Percentiles rank a stretch among this genome's conserved stretches.
These are phyloP conservation scores for Graphium colonna DNA, from an alignment of 2,888 invertebrate genomes.

Conservation along the genomic window DNA sequence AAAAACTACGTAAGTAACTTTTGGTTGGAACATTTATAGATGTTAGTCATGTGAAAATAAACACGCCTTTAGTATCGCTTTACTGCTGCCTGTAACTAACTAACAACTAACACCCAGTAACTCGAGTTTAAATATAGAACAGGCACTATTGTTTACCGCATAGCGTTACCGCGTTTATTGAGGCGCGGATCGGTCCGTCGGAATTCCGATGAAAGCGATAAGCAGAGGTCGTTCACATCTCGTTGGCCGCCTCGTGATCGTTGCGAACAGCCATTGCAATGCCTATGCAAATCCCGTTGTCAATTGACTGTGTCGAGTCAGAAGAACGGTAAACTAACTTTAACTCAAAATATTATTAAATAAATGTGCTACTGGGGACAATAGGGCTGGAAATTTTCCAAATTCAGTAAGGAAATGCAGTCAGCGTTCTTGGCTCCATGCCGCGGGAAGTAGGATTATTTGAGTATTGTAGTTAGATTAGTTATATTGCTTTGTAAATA, in stretches of 20 bases:
- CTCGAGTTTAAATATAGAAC: conserved; percentile 4
- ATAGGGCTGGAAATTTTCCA: too few species aligned
- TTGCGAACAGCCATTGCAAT: conserved; percentile 13
- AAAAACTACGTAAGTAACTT: too few species aligned
- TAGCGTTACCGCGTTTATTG: conserved; percentile 5
- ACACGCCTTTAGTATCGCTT: not conserved
- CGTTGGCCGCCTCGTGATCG: conserved; percentile 34
- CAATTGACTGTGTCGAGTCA: not conserved
- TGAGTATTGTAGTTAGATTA: too few species aligned
- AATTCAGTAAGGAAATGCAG: too few species aligned
- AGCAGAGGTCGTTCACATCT: conserved; percentile 55
- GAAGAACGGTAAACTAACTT: too few species aligned
- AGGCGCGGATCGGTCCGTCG: conserved; percentile 32
- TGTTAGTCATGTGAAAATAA: too few species aligned
- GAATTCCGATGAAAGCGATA: conserved; percentile 60
- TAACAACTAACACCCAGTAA: not conserved
- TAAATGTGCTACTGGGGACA: too few species aligned
- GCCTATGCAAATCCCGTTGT: conserved; percentile 14
- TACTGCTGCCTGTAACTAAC: not conserved
- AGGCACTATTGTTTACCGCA: conserved; percentile 4
- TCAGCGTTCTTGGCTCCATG: too few species aligned
- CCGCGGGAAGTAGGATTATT: too few species aligned
- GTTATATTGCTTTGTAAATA: too few species aligned
- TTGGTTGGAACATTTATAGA: too few species aligned
- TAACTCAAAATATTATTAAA: too few species aligned